Conservation (phyloP, 2,113 vertebrate genomes). For the Ariopsis seemanni region DNA sequence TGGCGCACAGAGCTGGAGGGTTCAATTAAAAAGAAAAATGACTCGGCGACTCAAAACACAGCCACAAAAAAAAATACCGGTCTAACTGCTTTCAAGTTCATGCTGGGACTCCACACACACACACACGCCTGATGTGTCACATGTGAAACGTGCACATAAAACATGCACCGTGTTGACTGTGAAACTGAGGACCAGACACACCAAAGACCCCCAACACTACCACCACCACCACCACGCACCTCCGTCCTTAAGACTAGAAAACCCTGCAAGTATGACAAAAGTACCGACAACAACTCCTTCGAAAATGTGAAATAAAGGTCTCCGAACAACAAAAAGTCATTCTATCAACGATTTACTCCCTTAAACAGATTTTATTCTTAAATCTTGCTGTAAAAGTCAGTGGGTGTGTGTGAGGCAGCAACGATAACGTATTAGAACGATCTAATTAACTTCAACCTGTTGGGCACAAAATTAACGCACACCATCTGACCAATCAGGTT, state of each 20-base stretch:
- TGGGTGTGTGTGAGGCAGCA: no score
- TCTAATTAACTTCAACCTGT: no score
- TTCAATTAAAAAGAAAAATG: conserved; percentile 8
- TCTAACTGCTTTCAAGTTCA: conserved; percentile 15
- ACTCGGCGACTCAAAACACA: conserved; percentile 18
- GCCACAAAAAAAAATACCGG: conserved; percentile 41
- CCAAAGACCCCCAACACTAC: neutral
- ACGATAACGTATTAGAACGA: neutral
- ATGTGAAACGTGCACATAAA: neutral
- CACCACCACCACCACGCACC: neutral
- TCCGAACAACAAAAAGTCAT: neutral
- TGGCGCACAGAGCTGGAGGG: neutral
- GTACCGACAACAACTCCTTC: no score
- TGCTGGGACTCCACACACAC: neutral
- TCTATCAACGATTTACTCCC: no score
- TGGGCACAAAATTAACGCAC: no score
- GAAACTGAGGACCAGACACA: neutral
- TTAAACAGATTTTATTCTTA: neutral
- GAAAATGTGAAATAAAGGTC: neutral
- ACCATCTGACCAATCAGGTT: no score
- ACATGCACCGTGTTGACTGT: neutral
- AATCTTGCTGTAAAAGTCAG: no score
- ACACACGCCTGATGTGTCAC: neutral
- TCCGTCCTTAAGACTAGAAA: neutral
- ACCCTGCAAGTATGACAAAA: no score